These are phyloP conservation scores for Trilocha varians DNA, from an alignment of 2,888 invertebrate species.

Conservation along the genomic window DNA sequence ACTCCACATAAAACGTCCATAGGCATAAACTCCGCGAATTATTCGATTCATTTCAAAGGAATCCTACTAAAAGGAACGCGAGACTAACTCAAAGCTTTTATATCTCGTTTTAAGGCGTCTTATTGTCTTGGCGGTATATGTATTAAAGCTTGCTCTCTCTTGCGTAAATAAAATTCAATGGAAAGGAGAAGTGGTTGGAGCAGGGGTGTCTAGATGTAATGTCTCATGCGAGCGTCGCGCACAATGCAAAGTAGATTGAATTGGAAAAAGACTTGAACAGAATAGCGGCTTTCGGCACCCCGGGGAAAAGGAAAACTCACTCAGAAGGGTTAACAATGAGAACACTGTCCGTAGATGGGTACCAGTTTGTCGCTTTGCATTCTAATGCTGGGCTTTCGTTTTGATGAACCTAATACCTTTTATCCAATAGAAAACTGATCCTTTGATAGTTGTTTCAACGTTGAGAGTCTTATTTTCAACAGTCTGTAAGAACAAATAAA, in stretches of 20 bases:
- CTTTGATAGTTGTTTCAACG: too few species aligned
- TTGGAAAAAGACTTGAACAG: slow-evolving; percentile 64
- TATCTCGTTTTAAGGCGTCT: slow-evolving; percentile 66
- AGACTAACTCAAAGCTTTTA: slow-evolving; percentile 73
- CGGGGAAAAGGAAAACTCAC: slow-evolving; percentile 43
- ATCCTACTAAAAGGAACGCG: slow-evolving; percentile 65
- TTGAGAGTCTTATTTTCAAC: too few species aligned
- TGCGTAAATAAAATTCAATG: slow-evolving; percentile 72
- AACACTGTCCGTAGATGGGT: slow-evolving; percentile 41
- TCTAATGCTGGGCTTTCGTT: slow-evolving; percentile 4
- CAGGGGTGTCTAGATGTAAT: slow-evolving; percentile 60
- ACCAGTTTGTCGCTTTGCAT: slow-evolving; percentile 23
- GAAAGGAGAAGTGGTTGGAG: slow-evolving; percentile 53
- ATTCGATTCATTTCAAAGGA: slow-evolving; percentile 73
- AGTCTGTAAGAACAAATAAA: too few species aligned
- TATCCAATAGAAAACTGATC: too few species aligned
- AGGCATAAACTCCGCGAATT: slow-evolving; percentile 65
- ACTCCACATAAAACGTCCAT: slow-evolving; percentile 46
- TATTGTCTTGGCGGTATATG: slow-evolving; percentile 70
- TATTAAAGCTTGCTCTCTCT: slow-evolving; percentile 71
- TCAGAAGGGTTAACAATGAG: slow-evolving; percentile 60
- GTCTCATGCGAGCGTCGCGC: slow-evolving; percentile 66
- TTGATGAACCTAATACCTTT: slow-evolving; percentile 3
- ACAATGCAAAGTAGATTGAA: slow-evolving; percentile 74
- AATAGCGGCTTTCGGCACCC: slow-evolving; percentile 60